Evolutionary conservation across 2,113 vertebrate species (phyloP), one percentile per base, ranked within the genome.

Genomic region (Dicaeum eximium): DNA sequence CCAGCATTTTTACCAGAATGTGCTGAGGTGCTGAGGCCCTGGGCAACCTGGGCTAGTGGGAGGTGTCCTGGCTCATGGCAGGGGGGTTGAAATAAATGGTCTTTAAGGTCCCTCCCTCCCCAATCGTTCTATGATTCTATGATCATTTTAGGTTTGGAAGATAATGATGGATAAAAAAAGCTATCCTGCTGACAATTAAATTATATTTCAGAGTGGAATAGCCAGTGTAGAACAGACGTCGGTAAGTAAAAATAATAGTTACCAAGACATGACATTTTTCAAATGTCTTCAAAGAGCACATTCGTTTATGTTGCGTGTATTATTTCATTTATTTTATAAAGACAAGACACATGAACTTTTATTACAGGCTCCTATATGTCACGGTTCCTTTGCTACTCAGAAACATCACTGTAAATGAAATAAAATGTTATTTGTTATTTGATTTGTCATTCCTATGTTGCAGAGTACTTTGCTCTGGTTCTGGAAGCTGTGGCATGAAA

Each of bases 341-440:
- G 80, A 64, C 62, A 91, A 94, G 80, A 66, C 81, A 94, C 60
- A 17, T 80, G 81, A 94, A 93, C 84, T 84, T 93, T 87, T 89
- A 87, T 75, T 82, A 61, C 72, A 80, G 82, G 70, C 60, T 74
- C n/a, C 74, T 93, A 15, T 93, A 90, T 60, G 71, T 91, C 80
- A 35, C 48, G 80, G 71, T 77, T 96, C 69, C 77, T 96, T 86
- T 79, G 79, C 89, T 96, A 86, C 72, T 71, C 92, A 78, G 51
- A 88, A 67, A 80, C 58, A 69, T 90, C 82, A 97, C 92, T 95
- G 97, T 97, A 97, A 96, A 95, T 96, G 93, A 92, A 98, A 98
- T 98, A 98, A 97, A 98, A 84, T 38, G 35, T 84, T 90, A 92
- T 94, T 97, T 97, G 93, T 96, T 96, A 66, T 93, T 80, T 86